A percentile compares a stretch with the other conserved stretches of the same genome.
phyloP scores from a whole-genome alignment of 2,113 vertebrate genomes.

The Stigmatopora nigra region DNA sequence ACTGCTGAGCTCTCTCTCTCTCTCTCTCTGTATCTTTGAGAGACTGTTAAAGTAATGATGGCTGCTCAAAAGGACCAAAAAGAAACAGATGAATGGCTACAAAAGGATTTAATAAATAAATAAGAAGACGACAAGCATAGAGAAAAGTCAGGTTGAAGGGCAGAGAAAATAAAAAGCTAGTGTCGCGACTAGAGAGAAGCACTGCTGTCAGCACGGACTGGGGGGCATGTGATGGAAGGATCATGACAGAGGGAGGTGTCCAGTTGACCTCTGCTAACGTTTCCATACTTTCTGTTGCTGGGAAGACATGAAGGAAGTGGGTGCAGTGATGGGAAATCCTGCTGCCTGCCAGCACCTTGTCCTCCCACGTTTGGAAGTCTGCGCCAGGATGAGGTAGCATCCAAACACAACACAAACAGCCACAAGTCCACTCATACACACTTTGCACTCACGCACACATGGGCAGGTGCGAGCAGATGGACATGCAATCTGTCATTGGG shows the following conservation, averaged over 20 bases:
- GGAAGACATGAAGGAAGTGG: slow-evolving; percentile 63
- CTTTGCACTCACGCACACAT: slow-evolving; percentile 27
- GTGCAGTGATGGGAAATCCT: slow-evolving; percentile 70
- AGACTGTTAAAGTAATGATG: slow-evolving; percentile 26
- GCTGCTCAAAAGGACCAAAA: slow-evolving; percentile 32
- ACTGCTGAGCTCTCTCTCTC: slow-evolving; percentile 23
- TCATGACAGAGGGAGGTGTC: slow-evolving; percentile 59
- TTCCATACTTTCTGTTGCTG: slow-evolving; percentile 55
- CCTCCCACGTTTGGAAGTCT: slow-evolving; percentile 37
- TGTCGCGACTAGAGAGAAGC: slow-evolving; percentile 43
- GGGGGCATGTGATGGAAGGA: slow-evolving; percentile 63
- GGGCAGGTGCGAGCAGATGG: slow-evolving; percentile 28
- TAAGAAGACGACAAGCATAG: slow-evolving; percentile 28
- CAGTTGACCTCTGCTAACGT: slow-evolving; percentile 56
- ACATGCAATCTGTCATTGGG: slow-evolving; percentile 29
- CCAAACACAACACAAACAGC: slow-evolving; percentile 20
- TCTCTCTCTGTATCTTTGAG: slow-evolving; percentile 8
- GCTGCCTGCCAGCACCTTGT: slow-evolving; percentile 54
- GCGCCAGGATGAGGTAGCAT: slow-evolving; percentile 32
- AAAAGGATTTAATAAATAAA: slow-evolving; percentile 33
- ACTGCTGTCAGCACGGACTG: slow-evolving; percentile 49
- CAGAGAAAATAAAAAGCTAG: slow-evolving; percentile 36
- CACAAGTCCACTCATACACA: slow-evolving; percentile 21
- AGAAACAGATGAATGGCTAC: slow-evolving; percentile 35
- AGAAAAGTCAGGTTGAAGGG: slow-evolving; percentile 34